These are phyloP conservation scores for Megaleporinus macrocephalus DNA, from an alignment of 2,113 vertebrate species.

Conservation along the genomic window DNA sequence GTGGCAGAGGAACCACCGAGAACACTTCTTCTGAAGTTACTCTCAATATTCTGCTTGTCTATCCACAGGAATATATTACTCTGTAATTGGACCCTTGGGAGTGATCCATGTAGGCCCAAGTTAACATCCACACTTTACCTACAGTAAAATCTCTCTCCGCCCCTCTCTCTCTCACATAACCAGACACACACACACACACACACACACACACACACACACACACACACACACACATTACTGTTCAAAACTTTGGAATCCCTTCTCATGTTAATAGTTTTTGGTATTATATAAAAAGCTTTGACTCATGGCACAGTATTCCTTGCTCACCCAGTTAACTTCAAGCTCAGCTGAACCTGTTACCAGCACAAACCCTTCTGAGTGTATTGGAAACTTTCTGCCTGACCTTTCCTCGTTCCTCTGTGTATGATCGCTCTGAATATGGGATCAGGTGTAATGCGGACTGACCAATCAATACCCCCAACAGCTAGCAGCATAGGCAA, in stretches of 20 bases:
- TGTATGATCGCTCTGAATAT: neutral
- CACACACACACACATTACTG: too few relatives aligned
- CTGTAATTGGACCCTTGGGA: neutral
- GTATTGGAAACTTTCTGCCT: neutral
- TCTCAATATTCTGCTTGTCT: neutral
- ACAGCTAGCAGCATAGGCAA: neutral
- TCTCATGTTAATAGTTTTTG: too few relatives aligned
- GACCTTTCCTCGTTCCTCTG: neutral
- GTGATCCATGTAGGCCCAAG: neutral
- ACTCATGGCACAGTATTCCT: too few relatives aligned
- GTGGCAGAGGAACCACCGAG: neutral
- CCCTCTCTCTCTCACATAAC: too few relatives aligned
- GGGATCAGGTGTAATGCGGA: neutral
- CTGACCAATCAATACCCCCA: slow-evolving; percentile 5
- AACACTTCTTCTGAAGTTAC: neutral
- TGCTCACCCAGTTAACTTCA: too few relatives aligned
- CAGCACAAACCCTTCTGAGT: neutral
- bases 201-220: neutral
- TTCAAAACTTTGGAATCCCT: too few relatives aligned
- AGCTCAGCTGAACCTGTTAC: too few relatives aligned
- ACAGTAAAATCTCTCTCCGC: neutral
- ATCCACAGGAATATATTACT: neutral
- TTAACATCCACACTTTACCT: neutral
- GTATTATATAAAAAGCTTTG: too few relatives aligned
- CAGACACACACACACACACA: neutral